Base-by-base conservation (phyloP, 1,140 invertebrate species). In the Zeugodacus cucurbitae region DNA sequence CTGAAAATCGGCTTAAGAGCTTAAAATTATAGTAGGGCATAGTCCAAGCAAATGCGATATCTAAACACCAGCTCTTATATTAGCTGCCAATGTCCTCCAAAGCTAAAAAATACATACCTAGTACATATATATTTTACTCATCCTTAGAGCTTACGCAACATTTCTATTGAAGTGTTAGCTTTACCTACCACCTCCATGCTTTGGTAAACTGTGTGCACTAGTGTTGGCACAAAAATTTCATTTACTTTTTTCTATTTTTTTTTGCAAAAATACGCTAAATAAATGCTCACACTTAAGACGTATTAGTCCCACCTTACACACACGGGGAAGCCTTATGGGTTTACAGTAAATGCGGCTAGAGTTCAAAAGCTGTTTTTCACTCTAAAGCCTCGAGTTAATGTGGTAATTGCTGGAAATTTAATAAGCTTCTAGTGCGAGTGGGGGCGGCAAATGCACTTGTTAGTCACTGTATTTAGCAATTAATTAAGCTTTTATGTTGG, bases 1-100 rank as follows among this genome's bases (percentile, higher is more conserved):
- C 91, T 91, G 89, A 89, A 93, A 93, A 93, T 91, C 91, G 91
- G 92, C 92, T 93, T 93, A 93, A 91, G 90, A 93, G 92, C 92
- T 93, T 93, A 92, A 90, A 92, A 91, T 90, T 92, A 92, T 87
- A 82, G 57, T 87, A 87, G 57, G 34, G 88, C 86, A 62, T 32
- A 87, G 59, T 14, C 32, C 14, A 70, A 44, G n/a, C n/a, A 48
- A 54, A 82, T 41, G 74, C 44, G 74, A 82, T 48, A 82, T 48
- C 74, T 48, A 82, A 82, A 82, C 22, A 82, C 41, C 74, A 37
- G 11, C 74, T 48, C 44, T 26, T n/a, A 82, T 11, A 82, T 7
- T n/a, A n/a, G 44, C 26, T 17, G 64, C 32, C 26, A 70, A 82
- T 58, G 74, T 62, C 41, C 87, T 59, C 37, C 57, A 70, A 85